Evolutionary conservation across 64 coral and sea anemone species (phyloP).

Genomic region (Pocillopora damicornis): DNA sequence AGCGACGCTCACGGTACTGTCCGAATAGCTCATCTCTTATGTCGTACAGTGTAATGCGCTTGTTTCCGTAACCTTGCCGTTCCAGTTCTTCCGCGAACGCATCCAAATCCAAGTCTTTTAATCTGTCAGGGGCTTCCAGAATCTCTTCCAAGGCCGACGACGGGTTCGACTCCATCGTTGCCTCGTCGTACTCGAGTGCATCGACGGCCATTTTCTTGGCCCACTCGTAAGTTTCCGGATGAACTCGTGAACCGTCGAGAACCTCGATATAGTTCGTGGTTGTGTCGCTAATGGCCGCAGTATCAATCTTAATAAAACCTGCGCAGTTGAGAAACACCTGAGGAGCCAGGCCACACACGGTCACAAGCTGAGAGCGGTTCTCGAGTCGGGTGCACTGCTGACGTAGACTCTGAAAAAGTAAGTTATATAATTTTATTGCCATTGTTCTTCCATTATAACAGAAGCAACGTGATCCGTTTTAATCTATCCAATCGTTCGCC

Average conservation of each 20-base stretch:
- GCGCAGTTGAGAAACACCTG: conserved; percentile 95
- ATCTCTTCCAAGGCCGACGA: conserved; percentile 97
- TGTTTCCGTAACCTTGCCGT: conserved; percentile 94
- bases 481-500: too few relatives aligned
- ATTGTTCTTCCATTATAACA: too few relatives aligned
- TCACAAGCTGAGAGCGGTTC: conserved; percentile 97
- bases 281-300: conserved; percentile 81
- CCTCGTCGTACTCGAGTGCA: conserved; percentile 94
- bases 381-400: conserved; percentile 88
- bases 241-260: conserved; percentile 88
- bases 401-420: conserved; percentile 68
- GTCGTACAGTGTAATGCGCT: conserved; percentile 86
- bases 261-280: conserved; percentile 88
- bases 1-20: conserved; percentile 78
- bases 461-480: too few relatives aligned
- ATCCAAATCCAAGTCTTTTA: conserved; percentile 94
- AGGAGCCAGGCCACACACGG: conserved; percentile 93
- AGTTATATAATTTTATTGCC: not conserved
- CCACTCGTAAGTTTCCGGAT: conserved; percentile 99
- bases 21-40: conserved; percentile 97
- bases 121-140: conserved; percentile 79
- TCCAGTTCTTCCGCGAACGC: conserved; percentile 97
- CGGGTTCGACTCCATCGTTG: conserved; percentile 85
- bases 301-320: conserved; percentile 98
- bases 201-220: conserved; percentile 99